A percentile compares a stretch with the other conserved stretches of the same genome.
Conservation (phyloP, 2,888 invertebrate species). For the Morinoia aosen region DNA sequence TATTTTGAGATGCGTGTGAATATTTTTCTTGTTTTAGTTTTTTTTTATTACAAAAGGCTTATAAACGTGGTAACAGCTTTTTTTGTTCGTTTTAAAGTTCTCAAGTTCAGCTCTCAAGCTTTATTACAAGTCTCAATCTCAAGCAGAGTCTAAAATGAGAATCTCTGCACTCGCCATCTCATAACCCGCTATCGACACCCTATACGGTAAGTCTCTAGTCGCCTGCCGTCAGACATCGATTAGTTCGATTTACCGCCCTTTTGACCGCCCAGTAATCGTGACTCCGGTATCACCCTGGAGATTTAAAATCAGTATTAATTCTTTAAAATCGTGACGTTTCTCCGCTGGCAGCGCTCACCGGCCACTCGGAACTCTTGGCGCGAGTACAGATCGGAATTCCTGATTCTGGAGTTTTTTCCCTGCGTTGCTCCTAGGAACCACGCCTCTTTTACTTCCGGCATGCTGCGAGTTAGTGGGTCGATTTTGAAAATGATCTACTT, state of each 20-base stretch:
- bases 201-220: neutral
- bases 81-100: too few relatives aligned
- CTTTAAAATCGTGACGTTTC: neutral
- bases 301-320: neutral
- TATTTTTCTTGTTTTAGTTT: neutral
- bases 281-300: neutral
- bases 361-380: neutral
- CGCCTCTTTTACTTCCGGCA: constrained; percentile 4
- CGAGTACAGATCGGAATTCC: neutral
- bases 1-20: neutral
- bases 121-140: neutral
- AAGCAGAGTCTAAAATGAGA: neutral
- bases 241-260: neutral
- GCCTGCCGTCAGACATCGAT: neutral
- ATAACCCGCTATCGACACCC: neutral
- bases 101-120: neutral
- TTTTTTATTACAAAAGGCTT: too few relatives aligned
- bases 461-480: neutral
- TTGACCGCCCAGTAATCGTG: neutral
- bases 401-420: neutral
- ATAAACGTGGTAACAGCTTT: too few relatives aligned
- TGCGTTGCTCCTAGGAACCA: neutral
- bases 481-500: neutral
- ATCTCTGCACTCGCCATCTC: neutral
- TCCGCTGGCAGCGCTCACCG: neutral